Base-by-base conservation (phyloP, 2,888 invertebrate species). In the Elmis aenea region DNA sequence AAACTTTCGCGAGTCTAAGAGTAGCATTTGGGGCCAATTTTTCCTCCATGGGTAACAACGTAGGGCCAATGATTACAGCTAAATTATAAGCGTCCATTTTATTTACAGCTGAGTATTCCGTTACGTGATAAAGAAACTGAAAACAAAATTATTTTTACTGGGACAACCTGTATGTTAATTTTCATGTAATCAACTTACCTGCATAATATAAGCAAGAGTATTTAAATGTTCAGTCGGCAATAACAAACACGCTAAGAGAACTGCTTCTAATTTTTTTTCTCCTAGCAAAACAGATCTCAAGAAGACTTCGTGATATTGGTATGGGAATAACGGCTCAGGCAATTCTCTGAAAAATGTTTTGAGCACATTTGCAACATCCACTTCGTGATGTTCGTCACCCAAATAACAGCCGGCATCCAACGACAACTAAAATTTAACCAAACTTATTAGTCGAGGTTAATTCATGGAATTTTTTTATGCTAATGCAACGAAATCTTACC, bases 1-100 rank as follows among this genome's bases (percentile, higher is more conserved):
- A 77, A 66, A 83, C 83, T 55, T 81, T 78, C 32, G 77, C 78
- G 35, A 84, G 68, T 48, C 83, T 45, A 45, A 76, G 72, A 44
- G 81, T 74, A n/a, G 77, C 75, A 11, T 79, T 75, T 13, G 58
- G 54, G 5, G 53, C 58, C 27, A 58, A 51, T 55, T 66, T 69
- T 58, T 81, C 79, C 31, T 81, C 80, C 6, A 83, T 68, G 0
- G 89, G 89, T 82, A 93, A 85, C 31, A 93, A 73, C 58, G 88
- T 88, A 1, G 92, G 92, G 0, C 88, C 83, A 61, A 93, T 72
- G 14, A 92, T 83, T 48, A 90, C 84, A 1, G 92, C 85, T 45
- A 93, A 70, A 68, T 93, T 93, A 31, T 81, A 80, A 0, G 79
- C 70, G 51, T 83, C 80, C 93, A 94, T 94, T 64, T 84, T 81